Conservation (phyloP, 2,797 vertebrate genomes). For the Anas capensis region DNA sequence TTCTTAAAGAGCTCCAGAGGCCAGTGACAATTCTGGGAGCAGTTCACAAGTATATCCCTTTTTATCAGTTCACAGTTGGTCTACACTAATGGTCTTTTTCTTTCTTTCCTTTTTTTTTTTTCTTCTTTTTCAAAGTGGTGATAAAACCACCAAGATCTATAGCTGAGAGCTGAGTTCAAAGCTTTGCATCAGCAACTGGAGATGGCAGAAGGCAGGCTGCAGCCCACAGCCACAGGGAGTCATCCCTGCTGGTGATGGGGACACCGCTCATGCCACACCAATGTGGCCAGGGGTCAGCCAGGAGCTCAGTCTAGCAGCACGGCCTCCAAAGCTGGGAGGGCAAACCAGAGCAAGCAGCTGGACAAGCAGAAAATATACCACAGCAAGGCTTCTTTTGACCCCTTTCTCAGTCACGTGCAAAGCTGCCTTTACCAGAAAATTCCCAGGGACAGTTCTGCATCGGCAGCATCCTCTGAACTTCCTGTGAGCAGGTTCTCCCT, state of each 20-base stretch:
- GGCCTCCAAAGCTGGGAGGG: background rate
- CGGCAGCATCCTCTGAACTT: background rate
- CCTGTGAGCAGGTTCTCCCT: background rate
- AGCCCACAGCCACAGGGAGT: rapidly evolving
- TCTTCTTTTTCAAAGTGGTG: background rate
- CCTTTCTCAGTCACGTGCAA: background rate
- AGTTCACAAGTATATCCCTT: background rate
- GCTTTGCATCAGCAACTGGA: background rate
- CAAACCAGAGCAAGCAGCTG: background rate
- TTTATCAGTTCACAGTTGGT: background rate
- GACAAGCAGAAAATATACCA: background rate
- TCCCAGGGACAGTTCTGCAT: rapidly evolving
- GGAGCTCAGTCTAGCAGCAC: background rate
- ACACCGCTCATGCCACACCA: rapidly evolving
- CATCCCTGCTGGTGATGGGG: rapidly evolving
- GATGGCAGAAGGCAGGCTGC: background rate
- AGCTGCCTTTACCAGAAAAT: background rate
- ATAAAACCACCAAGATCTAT: background rate
- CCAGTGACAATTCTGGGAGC: background rate
- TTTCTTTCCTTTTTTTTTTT: background rate
- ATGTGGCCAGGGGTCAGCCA: background rate
- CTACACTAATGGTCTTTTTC: background rate
- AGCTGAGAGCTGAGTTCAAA: background rate
- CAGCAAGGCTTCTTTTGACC: background rate
- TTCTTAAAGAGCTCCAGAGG: background rate